These are phyloP conservation scores for Microchrysa polita DNA, from an alignment of 2,888 invertebrate genomes.

Conservation along the genomic window DNA sequence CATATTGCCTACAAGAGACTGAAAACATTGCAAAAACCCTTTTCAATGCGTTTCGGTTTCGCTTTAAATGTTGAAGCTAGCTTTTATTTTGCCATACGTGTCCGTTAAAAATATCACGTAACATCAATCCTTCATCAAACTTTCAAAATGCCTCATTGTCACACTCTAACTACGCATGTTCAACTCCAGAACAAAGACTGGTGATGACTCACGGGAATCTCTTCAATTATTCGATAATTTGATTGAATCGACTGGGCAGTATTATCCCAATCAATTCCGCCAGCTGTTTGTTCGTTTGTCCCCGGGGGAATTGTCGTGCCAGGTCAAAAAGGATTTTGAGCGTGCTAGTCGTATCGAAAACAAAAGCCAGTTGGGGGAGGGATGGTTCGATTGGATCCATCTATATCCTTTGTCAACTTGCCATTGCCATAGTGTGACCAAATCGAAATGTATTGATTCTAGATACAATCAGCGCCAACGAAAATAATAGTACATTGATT, in stretches of 20 bases:
- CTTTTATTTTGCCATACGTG: too few species aligned
- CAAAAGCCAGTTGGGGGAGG: not conserved
- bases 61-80: too few species aligned
- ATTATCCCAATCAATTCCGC: conserved; percentile 12
- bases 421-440: not conserved
- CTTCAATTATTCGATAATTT: conserved; percentile 35
- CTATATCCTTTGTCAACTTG: not conserved
- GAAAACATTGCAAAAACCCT: too few species aligned
- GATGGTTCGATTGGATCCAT: not conserved
- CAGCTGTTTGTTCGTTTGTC: not conserved
- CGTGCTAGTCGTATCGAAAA: not conserved
- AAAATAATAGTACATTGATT: too few species aligned
- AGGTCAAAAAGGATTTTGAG: conserved; percentile 3
- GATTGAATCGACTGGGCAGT: conserved; percentile 21
- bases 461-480: not conserved
- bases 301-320: not conserved
- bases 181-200: conserved; percentile 4
- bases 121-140: too few species aligned
- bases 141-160: too few species aligned
- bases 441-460: too few species aligned
- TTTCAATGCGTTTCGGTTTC: too few species aligned
- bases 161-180: too few species aligned
- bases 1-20: too few species aligned
- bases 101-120: too few species aligned
- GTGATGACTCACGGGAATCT: conserved; percentile 26